Percentiles rank a stretch among this genome's conserved stretches.
Evolutionary conservation across 2,113 vertebrate species (phyloP).

Genomic region (Planiliza haematocheilus): DNA sequence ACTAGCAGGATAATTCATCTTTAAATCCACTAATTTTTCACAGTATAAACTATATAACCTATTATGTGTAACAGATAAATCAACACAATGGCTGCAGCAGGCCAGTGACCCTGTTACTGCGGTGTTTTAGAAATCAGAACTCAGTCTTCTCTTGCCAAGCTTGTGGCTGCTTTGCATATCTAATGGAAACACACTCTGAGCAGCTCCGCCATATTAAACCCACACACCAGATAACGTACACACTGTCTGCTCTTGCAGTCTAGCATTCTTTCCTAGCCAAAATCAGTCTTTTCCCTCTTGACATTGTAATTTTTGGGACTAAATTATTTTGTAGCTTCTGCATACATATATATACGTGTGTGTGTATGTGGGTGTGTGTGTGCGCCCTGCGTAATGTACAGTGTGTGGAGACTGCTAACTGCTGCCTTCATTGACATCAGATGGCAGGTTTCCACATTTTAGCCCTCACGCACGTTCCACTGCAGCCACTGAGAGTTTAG

Average conservation of each 20-base stretch:
- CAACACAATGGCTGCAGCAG: background rate
- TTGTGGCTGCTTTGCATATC: slow-evolving; percentile 39
- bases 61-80: background rate
- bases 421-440: slow-evolving; percentile 1
- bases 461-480: background rate
- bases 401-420: background rate
- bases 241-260: background rate
- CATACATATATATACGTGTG: too few relatives aligned
- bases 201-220: slow-evolving; percentile 39
- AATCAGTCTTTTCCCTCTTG: background rate
- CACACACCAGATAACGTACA: slow-evolving; percentile 17
- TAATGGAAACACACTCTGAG: slow-evolving; percentile 43
- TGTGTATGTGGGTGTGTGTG: too few relatives aligned
- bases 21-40: background rate
- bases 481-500: background rate
- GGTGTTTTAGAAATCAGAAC: slow-evolving; percentile 9
- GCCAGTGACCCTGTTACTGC: background rate
- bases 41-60: background rate
- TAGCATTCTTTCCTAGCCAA: background rate
- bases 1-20: background rate
- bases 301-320: background rate
- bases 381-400: slow-evolving; percentile 11
- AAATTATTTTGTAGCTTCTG: background rate
- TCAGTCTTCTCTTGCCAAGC: slow-evolving; percentile 9
- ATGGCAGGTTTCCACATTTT: slow-evolving; percentile 1